A percentile compares a stretch with the other conserved stretches of the same genome.
These are phyloP conservation scores for Oppia nitens DNA, from an alignment of 1,140 invertebrate genomes.

Conservation along the genomic window DNA sequence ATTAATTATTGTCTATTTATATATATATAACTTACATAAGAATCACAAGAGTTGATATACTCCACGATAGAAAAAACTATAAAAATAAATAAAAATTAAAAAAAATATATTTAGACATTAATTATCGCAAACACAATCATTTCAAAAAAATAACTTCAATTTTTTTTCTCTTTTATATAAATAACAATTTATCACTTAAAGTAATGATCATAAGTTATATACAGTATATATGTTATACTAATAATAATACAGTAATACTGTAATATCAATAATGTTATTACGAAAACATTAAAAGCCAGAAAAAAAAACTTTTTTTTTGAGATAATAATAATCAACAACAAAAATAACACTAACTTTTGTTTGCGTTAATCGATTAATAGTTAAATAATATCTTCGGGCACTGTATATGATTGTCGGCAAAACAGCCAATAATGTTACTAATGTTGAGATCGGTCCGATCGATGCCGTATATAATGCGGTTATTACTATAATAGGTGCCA, in stretches of 20 bases:
- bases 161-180: too few species aligned
- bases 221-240: too few species aligned
- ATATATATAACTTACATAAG: not conserved
- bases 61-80: not conserved
- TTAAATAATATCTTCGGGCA: not conserved
- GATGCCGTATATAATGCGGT: not conserved
- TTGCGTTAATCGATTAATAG: not conserved
- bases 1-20: slow-evolving; percentile 2
- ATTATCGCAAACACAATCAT: too few species aligned
- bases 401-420: not conserved
- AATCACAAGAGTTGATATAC: not conserved
- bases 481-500: not conserved
- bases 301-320: too few species aligned
- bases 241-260: too few species aligned
- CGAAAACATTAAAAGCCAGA: too few species aligned
- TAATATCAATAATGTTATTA: too few species aligned
- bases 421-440: not conserved
- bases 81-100: too few species aligned
- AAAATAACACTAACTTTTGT: not conserved
- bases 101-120: too few species aligned
- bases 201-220: too few species aligned
- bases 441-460: not conserved
- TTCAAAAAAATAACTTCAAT: too few species aligned
- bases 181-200: too few species aligned
- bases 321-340: not conserved